Evolutionary conservation across 1,140 invertebrate genomes (phyloP).

Genomic region (Dolichoris vasculosae): DNA sequence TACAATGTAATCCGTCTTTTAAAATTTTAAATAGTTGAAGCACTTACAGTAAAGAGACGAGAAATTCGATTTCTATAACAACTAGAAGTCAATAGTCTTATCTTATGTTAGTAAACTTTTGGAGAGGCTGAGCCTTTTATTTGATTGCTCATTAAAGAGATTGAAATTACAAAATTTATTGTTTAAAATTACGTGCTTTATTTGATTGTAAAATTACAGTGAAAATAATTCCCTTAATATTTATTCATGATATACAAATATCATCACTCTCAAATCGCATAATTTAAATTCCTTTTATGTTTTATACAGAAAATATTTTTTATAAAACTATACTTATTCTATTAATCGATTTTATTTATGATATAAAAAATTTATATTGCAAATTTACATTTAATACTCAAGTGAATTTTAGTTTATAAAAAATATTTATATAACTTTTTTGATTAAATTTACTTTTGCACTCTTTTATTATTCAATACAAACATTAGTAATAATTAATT

Average conservation of each 20-base stretch:
- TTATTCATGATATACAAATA: too few species aligned
- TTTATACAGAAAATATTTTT: too few species aligned
- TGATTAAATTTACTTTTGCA: not conserved
- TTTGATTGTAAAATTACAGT: not conserved
- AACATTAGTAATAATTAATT: too few species aligned
- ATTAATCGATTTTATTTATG: too few species aligned
- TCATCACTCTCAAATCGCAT: too few species aligned
- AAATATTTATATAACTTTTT: not conserved
- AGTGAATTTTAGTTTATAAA: not conserved
- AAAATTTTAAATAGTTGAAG: not conserved
- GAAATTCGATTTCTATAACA: slow-evolving; percentile 33
- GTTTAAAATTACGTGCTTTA: not conserved
- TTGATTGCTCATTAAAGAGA: slow-evolving; percentile 17
- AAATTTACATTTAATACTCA: not conserved
- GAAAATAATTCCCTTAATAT: not conserved
- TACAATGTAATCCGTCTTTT: not conserved
- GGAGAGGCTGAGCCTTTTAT: slow-evolving; percentile 4
- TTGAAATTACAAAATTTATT: slow-evolving; percentile 17
- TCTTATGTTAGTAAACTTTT: not conserved
- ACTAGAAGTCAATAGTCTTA: not conserved
- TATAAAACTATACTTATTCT: too few species aligned
- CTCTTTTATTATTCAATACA: too few species aligned
- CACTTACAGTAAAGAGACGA: not conserved
- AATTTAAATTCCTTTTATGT: too few species aligned
- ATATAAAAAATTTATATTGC: not conserved